These are phyloP conservation scores for Tenthredo distinguenda DNA, from an alignment of 2,888 invertebrate species.

Conservation along the genomic window DNA sequence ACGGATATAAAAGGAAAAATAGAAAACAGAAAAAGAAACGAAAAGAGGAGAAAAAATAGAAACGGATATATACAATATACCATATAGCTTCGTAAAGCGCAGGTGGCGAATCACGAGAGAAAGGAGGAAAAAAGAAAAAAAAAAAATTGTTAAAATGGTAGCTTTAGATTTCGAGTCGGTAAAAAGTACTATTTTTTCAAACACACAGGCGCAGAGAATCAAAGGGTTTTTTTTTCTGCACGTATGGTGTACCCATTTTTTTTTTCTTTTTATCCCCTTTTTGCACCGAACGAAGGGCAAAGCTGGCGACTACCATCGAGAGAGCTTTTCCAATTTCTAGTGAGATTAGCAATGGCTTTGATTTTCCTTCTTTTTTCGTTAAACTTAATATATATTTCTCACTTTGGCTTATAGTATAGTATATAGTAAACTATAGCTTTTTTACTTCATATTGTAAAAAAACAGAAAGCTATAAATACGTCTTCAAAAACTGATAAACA, in stretches of 20 bases:
- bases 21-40: slow-evolving; percentile 46
- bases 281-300: slow-evolving; percentile 5
- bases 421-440: background rate
- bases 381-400: background rate
- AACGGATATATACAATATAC: background rate
- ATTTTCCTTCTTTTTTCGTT: background rate
- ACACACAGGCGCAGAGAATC: background rate
- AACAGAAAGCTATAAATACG: background rate
- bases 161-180: slow-evolving; percentile 16
- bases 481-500: background rate
- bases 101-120: slow-evolving; percentile 32
- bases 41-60: background rate
- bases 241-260: background rate
- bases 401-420: background rate
- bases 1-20: slow-evolving; percentile 57
- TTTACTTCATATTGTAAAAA: background rate
- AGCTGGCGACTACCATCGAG: slow-evolving; percentile 31
- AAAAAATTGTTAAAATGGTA: slow-evolving; percentile 38
- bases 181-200: slow-evolving; percentile 26
- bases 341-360: slow-evolving; percentile 30
- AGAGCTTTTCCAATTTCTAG: slow-evolving; percentile 43
- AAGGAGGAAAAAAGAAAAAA: slow-evolving; percentile 31
- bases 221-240: background rate
- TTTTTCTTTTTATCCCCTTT: slow-evolving; percentile 8
- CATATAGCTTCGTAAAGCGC: background rate